phyloP scores from a whole-genome alignment of 2,113 vertebrate species.

The Notarius quadriscutis region DNA sequence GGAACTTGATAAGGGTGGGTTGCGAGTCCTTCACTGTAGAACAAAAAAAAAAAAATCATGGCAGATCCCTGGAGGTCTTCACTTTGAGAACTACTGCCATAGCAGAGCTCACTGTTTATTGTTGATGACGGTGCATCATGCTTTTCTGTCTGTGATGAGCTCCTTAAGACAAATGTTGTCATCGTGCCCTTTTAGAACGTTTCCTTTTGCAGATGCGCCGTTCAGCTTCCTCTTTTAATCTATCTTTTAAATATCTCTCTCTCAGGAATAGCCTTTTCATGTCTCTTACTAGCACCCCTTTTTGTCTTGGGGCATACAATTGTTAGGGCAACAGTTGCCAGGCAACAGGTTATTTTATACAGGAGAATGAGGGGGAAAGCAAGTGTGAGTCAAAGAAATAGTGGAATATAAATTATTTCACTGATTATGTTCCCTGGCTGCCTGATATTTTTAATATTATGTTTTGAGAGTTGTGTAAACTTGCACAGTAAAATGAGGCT shows the following conservation, averaged over 20 bases:
- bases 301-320: constrained; percentile 42
- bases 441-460: neutral
- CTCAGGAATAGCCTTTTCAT: neutral
- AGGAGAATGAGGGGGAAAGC: neutral
- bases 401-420: neutral
- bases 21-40: neutral
- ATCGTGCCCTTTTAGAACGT: neutral
- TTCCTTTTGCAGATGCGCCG: neutral
- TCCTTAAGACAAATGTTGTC: neutral
- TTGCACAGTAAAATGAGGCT: neutral
- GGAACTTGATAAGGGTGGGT: neutral
- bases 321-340: constrained; percentile 52
- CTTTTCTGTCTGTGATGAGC: neutral
- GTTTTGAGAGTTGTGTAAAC: neutral
- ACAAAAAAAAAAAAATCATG: neutral
- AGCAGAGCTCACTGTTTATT: neutral
- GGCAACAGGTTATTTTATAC: constrained; percentile 35
- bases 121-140: neutral
- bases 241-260: too few relatives aligned
- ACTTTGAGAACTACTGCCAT: neutral
- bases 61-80: neutral
- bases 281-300: constrained; percentile 22
- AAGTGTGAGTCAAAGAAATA: neutral
- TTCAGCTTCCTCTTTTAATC: neutral
- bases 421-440: constrained; percentile 12